Evolutionary conservation across 2,113 vertebrate species (phyloP).

Genomic region (Pituophis catenifer): DNA sequence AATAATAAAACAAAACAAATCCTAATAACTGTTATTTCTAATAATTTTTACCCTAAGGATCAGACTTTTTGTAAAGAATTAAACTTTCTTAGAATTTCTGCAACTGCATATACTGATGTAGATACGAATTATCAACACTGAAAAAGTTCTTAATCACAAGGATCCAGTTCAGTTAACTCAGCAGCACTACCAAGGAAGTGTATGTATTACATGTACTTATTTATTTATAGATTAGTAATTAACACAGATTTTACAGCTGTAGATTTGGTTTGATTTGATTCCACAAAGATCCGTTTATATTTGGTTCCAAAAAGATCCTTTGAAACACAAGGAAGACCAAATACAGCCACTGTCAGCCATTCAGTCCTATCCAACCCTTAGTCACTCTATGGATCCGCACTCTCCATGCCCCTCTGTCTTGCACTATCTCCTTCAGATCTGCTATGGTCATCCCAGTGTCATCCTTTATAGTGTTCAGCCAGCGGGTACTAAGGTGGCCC

Average conservation of each 20-base stretch:
- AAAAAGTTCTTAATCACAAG: neutral
- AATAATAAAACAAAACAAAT: neutral
- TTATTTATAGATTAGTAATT: neutral
- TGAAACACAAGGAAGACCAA: neutral
- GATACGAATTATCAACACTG: neutral
- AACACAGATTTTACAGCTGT: neutral
- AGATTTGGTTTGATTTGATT: neutral
- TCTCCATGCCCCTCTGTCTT: too few relatives aligned
- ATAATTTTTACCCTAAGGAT: fast-evolving
- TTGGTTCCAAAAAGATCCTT: neutral
- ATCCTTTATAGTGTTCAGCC: too few relatives aligned
- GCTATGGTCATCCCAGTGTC: too few relatives aligned
- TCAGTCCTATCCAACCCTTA: too few relatives aligned
- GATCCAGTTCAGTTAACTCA: neutral
- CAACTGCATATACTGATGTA: neutral
- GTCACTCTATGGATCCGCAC: too few relatives aligned
- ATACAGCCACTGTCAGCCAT: neutral
- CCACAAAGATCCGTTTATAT: neutral
- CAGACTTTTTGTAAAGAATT: neutral
- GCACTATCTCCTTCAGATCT: too few relatives aligned
- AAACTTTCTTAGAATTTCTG: slow-evolving; percentile 4
- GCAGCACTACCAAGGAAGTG: neutral
- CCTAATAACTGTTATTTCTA: neutral
- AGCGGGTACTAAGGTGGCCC: too few relatives aligned
- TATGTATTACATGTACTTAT: neutral